Conservation (phyloP, 1,140 invertebrate species). For the Drepana arcuata region DNA sequence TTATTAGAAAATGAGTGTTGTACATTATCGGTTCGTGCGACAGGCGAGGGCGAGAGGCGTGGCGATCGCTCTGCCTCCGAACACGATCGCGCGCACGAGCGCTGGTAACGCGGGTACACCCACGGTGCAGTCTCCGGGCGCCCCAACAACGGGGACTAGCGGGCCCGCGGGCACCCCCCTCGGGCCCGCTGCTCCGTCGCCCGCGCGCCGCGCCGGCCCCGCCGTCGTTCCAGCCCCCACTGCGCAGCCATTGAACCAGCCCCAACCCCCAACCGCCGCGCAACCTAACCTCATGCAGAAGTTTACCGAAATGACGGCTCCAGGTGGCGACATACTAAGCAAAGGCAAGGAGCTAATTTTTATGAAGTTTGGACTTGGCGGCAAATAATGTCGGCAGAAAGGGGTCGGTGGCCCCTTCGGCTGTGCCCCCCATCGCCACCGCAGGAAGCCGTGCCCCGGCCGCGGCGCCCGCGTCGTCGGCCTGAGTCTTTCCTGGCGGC, state of each 20-base stretch:
- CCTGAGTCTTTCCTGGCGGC: not conserved
- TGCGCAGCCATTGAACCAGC: slow-evolving; percentile 41
- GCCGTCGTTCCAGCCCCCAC: slow-evolving; percentile 71
- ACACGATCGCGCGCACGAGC: slow-evolving; percentile 64
- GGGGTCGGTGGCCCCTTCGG: slow-evolving; percentile 34
- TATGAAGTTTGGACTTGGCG: slow-evolving; percentile 90
- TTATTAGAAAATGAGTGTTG: not conserved
- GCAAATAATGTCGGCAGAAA: slow-evolving; percentile 76
- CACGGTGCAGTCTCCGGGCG: slow-evolving; percentile 51
- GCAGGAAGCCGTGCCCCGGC: slow-evolving; percentile 10
- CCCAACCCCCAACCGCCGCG: slow-evolving; percentile 54
- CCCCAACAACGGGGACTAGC: slow-evolving; percentile 17
- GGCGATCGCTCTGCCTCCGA: slow-evolving; percentile 48
- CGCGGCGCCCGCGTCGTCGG: not conserved
- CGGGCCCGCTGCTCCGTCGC: slow-evolving; percentile 25
- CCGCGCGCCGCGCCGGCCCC: slow-evolving; percentile 71
- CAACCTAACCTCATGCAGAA: slow-evolving; percentile 86
- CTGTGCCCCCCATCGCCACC: no score
- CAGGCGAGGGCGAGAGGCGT: slow-evolving; percentile 67
- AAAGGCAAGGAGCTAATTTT: slow-evolving; percentile 93
- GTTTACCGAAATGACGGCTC: slow-evolving; percentile 85
- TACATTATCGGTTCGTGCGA: slow-evolving; percentile 3
- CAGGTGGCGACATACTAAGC: slow-evolving; percentile 86
- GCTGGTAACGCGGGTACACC: slow-evolving; percentile 61
- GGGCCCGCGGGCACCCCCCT: slow-evolving; percentile 21